These are phyloP conservation scores for Garra rufa DNA, from an alignment of 2,113 vertebrate genomes.

Conservation along the genomic window DNA sequence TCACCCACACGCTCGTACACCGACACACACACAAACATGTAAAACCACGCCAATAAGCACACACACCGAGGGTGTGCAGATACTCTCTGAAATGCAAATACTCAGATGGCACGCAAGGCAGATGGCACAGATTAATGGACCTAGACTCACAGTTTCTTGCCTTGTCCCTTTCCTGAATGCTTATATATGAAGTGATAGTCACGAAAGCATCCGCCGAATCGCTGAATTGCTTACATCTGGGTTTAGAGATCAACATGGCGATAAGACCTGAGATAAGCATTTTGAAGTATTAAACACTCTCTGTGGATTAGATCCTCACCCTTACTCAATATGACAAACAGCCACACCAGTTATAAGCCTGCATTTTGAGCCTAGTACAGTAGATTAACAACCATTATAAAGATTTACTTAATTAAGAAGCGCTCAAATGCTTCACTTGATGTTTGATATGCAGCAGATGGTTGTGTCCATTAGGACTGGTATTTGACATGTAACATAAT, in stretches of 20 bases:
- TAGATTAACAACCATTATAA: conserved; percentile 28
- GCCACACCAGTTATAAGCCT: background rate
- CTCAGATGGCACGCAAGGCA: conserved; percentile 32
- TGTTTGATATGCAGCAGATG: conserved; percentile 29
- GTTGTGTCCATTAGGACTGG: background rate
- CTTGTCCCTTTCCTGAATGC: conserved; percentile 13
- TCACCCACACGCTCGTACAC: conserved; percentile 18
- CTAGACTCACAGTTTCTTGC: conserved; percentile 19
- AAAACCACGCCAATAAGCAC: conserved; percentile 2
- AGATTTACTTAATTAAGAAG: conserved; percentile 23
- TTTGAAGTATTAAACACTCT: conserved; percentile 52
- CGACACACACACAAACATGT: background rate
- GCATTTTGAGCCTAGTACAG: conserved; percentile 2
- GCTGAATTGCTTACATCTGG: conserved; percentile 68
- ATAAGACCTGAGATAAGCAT: conserved; percentile 67
- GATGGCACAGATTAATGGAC: conserved; percentile 44
- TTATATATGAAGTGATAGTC: conserved; percentile 21
- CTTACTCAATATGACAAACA: conserved; percentile 27
- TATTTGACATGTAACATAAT: background rate
- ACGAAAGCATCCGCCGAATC: background rate
- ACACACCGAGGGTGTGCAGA: background rate
- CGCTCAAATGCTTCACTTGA: background rate
- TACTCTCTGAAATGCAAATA: conserved; percentile 44
- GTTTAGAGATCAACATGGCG: conserved; percentile 71
- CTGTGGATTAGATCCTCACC: conserved; percentile 10